phyloP scores from a whole-genome alignment of 2,888 invertebrate species.

The Mesoligia furuncula region DNA sequence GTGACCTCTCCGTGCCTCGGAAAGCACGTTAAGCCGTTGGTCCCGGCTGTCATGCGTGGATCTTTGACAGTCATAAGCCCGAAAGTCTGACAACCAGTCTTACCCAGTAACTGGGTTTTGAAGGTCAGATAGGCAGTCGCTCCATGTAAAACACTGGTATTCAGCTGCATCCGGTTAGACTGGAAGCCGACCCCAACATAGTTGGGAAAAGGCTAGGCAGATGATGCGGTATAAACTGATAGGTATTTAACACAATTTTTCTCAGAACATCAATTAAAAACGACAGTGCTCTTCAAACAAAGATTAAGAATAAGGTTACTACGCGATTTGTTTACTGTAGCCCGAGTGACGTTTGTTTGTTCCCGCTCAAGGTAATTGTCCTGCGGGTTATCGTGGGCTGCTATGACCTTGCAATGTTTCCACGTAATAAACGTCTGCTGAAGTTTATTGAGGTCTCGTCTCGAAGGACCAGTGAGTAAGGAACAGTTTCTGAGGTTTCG shows the following conservation, averaged over 20 bases:
- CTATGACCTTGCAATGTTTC: constrained; percentile 60
- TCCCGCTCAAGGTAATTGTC: constrained; percentile 61
- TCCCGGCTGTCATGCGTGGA: too few species aligned
- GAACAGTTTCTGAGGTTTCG: constrained; percentile 13
- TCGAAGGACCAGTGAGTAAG: constrained; percentile 28
- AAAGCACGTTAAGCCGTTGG: too few species aligned
- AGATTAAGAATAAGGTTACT: constrained; percentile 44
- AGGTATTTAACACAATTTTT: constrained; percentile 7
- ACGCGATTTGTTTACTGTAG: constrained; percentile 43
- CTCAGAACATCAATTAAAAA: constrained; percentile 18
- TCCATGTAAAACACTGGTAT: too few species aligned
- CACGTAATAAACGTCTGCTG: constrained; percentile 50
- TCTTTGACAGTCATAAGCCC: too few species aligned
- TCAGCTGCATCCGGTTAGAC: too few species aligned
- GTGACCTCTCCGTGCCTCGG: too few species aligned
- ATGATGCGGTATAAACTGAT: too few species aligned
- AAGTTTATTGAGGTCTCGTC: constrained; percentile 33
- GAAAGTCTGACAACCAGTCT: too few species aligned
- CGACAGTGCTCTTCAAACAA: neutral
- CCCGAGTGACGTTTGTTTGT: constrained; percentile 43
- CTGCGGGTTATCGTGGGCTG: constrained; percentile 63
- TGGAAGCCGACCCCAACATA: too few species aligned
- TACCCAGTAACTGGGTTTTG: too few species aligned
- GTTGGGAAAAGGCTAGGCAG: too few species aligned
- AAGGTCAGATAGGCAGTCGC: too few species aligned